Conservation (phyloP, 1,140 invertebrate species). For the Zaprionus inermis region DNA sequence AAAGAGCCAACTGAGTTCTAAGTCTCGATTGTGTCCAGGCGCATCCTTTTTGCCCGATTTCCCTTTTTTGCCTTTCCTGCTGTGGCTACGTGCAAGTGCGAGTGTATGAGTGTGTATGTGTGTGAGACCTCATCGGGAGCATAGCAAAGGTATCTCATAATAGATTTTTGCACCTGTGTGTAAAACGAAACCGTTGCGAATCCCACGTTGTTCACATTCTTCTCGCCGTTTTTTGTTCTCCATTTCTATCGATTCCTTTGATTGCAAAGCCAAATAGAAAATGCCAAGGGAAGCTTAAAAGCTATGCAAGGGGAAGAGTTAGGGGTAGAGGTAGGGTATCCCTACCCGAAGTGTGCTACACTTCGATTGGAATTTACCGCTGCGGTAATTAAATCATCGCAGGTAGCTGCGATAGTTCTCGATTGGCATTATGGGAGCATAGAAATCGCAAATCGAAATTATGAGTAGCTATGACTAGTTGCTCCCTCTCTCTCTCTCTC, state of each 20-base stretch:
- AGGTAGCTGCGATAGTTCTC: background rate
- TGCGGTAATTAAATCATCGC: slow-evolving; percentile 7
- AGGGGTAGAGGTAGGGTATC: background rate
- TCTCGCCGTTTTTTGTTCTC: background rate
- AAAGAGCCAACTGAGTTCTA: background rate
- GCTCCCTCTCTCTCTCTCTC: background rate
- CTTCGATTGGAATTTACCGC: background rate
- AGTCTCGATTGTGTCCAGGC: slow-evolving; percentile 2
- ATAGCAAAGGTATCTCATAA: slow-evolving; percentile 64
- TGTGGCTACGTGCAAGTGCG: background rate
- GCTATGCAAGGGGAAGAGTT: too few species aligned
- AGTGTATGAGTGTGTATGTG: background rate
- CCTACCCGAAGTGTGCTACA: too few species aligned
- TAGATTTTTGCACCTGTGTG: slow-evolving; percentile 67
- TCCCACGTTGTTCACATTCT: background rate
- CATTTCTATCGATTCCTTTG: background rate
- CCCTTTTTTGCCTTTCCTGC: background rate
- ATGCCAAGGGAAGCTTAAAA: background rate
- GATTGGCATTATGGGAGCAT: background rate
- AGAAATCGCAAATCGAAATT: background rate
- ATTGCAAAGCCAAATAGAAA: slow-evolving; percentile 8
- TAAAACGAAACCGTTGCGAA: slow-evolving; percentile 57
- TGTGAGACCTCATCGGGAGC: slow-evolving; percentile 41
- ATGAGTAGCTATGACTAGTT: background rate
- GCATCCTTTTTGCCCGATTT: background rate